phyloP scores from a whole-genome alignment of 2,888 invertebrate genomes.

The Eupeodes latifasciatus region DNA sequence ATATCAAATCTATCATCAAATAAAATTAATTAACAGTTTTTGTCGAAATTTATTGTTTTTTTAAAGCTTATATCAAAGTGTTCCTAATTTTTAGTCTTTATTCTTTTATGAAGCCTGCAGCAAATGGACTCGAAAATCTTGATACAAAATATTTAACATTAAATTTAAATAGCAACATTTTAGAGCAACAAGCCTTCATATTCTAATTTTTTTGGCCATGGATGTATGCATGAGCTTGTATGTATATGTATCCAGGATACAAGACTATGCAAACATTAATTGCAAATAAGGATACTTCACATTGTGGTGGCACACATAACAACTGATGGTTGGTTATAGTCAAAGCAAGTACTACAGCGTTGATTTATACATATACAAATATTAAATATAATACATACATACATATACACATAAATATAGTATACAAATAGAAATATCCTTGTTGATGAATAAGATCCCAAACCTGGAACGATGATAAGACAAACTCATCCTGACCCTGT shows the following conservation, averaged over 20 bases:
- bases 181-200: neutral
- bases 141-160: no score
- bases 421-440: slow-evolving; percentile 7
- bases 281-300: slow-evolving; percentile 39
- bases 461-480: slow-evolving; percentile 59
- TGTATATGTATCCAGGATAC: neutral
- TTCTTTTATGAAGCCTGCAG: no score
- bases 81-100: no score
- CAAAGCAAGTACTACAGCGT: neutral
- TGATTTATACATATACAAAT: neutral
- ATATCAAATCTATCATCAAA: no score
- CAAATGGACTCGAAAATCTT: no score
- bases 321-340: neutral
- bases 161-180: no score
- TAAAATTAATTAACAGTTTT: no score
- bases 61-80: no score
- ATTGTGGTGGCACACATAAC: slow-evolving; percentile 10
- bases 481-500: slow-evolving; percentile 70
- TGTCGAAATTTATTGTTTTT: no score
- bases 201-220: no score
- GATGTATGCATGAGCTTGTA: neutral
- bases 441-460: slow-evolving; percentile 50
- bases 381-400: neutral
- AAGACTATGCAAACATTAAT: slow-evolving; percentile 29
- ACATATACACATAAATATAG: neutral